Conservation (phyloP, 2,797 vertebrate species). For the Phoeniculus purpureus region DNA sequence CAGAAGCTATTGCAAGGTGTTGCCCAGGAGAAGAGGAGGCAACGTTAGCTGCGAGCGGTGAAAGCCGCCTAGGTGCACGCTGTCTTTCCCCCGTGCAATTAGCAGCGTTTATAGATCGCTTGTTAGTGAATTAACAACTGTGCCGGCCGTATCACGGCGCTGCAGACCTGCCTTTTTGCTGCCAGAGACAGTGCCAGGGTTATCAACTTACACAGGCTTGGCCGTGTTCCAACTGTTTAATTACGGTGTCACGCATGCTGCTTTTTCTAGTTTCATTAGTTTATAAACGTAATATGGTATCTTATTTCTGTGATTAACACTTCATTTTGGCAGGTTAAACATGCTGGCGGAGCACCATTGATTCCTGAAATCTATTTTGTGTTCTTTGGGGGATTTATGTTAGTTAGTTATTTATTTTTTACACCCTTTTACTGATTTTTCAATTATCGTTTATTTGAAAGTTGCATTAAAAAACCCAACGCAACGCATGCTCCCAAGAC, state of each 20-base stretch:
- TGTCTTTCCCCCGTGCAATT: slow-evolving; percentile 77
- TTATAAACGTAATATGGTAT: slow-evolving; percentile 82
- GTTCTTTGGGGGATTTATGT: slow-evolving; percentile 65
- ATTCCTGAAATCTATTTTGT: slow-evolving; percentile 75
- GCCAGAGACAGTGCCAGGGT: slow-evolving; percentile 81
- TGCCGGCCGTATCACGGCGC: slow-evolving; percentile 77
- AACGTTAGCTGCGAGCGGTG: background rate
- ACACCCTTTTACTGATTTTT: slow-evolving; percentile 71
- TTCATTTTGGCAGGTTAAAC: slow-evolving; percentile 82
- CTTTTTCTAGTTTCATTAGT: slow-evolving; percentile 84
- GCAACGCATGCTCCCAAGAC: background rate
- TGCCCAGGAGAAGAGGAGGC: slow-evolving; percentile 26
- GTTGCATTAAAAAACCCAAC: background rate
- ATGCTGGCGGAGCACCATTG: slow-evolving; percentile 74
- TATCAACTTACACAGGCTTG: slow-evolving; percentile 85
- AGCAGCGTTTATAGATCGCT: slow-evolving; percentile 81
- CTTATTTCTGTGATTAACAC: slow-evolving; percentile 84
- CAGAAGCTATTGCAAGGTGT: slow-evolving; percentile 27
- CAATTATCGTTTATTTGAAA: slow-evolving; percentile 63
- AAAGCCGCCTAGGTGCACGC: slow-evolving; percentile 60
- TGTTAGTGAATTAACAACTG: slow-evolving; percentile 78
- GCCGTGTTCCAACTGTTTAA: slow-evolving; percentile 82
- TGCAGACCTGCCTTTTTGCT: slow-evolving; percentile 82
- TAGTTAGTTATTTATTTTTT: slow-evolving; percentile 40
- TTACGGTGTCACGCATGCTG: slow-evolving; percentile 82